A percentile compares a stretch with the other conserved stretches of the same genome.
These are phyloP conservation scores for Mayetiola destructor DNA, from an alignment of 2,888 invertebrate species.

Conservation along the genomic window DNA sequence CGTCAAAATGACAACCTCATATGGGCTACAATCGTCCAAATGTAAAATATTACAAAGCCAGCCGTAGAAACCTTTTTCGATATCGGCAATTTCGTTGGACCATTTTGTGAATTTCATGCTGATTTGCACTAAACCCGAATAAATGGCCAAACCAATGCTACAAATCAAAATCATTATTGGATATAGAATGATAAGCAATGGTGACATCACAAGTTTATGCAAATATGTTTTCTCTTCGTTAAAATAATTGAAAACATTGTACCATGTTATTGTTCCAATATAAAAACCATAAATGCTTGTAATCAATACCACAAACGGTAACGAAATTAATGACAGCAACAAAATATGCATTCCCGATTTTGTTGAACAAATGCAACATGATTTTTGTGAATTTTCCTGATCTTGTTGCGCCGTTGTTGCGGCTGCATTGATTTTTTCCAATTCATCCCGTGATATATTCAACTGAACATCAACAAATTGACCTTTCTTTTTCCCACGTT, in stretches of 20 bases:
- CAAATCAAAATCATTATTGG: constrained; percentile 53
- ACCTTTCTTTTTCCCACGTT: constrained; percentile 54
- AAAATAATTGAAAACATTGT: constrained; percentile 54
- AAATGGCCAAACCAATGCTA: constrained; percentile 49
- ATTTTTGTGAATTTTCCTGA: constrained; percentile 42
- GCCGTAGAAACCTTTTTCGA: constrained; percentile 66
- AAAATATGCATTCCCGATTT: constrained; percentile 51
- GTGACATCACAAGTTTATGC: constrained; percentile 48
- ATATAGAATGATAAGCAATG: constrained; percentile 51
- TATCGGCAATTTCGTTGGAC: constrained; percentile 55
- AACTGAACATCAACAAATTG: constrained; percentile 57
- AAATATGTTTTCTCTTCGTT: constrained; percentile 50
- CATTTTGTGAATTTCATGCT: constrained; percentile 53
- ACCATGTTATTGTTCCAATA: constrained; percentile 61
- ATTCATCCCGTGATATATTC: constrained; percentile 54
- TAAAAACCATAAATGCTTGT: constrained; percentile 57
- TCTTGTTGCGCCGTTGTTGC: constrained; percentile 39
- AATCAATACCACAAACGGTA: constrained; percentile 49
- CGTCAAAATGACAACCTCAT: constrained; percentile 52
- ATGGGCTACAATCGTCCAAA: constrained; percentile 59
- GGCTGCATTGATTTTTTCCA: constrained; percentile 51
- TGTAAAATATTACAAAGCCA: constrained; percentile 54
- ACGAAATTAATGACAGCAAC: constrained; percentile 46
- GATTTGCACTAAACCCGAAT: constrained; percentile 51
- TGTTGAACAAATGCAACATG: constrained; percentile 40